These are phyloP conservation scores for Porites rus DNA, from an alignment of 92 coral and sea anemone species.

Conservation along the genomic window DNA sequence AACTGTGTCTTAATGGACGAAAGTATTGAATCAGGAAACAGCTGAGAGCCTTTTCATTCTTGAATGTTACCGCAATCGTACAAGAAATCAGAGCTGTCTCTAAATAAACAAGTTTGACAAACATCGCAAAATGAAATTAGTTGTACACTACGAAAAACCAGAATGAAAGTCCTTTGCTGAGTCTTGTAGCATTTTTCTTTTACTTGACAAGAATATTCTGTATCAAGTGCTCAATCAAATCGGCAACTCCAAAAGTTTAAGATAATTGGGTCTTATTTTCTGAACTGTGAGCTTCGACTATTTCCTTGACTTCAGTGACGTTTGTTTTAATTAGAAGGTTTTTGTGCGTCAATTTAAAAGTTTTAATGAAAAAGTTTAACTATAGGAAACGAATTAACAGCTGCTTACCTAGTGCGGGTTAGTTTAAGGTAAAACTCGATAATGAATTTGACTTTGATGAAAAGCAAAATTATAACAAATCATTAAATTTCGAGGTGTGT, in stretches of 20 bases:
- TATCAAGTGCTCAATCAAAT: background rate
- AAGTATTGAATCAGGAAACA: background rate
- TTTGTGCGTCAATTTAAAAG: conserved; percentile 47
- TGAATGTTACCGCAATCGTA: conserved; percentile 6
- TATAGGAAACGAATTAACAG: conserved; percentile 47
- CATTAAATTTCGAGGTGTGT: conserved; percentile 40
- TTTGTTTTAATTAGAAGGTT: conserved; percentile 51
- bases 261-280: conserved; percentile 21
- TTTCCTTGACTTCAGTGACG: conserved; percentile 37
- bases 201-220: background rate
- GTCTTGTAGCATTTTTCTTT: background rate
- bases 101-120: conserved; percentile 36
- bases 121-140: conserved; percentile 36
- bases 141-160: conserved; percentile 21
- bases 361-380: conserved; percentile 58
- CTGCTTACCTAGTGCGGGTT: conserved; percentile 48
- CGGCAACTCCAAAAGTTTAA: conserved; percentile 26
- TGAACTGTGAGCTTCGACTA: background rate
- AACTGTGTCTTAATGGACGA: background rate
- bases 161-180: conserved; percentile 1
- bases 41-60: background rate
- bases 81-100: conserved; percentile 30
- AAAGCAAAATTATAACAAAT: conserved; percentile 57
- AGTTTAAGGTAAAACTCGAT: conserved; percentile 49
- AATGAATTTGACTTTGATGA: conserved; percentile 54